Conservation (phyloP, 2,797 vertebrate genomes). For the Thaleichthys pacificus region DNA sequence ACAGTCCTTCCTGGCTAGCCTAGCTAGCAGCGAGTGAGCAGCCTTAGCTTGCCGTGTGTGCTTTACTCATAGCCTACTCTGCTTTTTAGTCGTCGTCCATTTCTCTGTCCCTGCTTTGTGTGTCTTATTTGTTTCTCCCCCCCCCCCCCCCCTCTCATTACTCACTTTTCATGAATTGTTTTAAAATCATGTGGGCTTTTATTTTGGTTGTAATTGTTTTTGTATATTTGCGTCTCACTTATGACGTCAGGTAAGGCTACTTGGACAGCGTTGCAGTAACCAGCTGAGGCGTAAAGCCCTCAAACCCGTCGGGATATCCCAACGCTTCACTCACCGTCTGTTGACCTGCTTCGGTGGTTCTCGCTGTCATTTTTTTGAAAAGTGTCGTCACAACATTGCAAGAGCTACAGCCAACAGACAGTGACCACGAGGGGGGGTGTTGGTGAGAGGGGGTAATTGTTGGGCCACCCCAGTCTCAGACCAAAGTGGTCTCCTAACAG, state of each 20-base stretch:
- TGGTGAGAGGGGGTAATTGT: neutral
- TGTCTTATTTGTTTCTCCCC: conserved; percentile 34
- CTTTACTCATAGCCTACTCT: neutral
- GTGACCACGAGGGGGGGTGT: no score
- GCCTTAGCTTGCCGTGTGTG: neutral
- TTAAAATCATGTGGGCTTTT: no score
- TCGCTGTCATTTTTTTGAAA: neutral
- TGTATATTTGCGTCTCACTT: neutral
- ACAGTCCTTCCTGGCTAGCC: neutral
- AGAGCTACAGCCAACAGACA: neutral
- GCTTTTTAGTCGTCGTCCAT: neutral
- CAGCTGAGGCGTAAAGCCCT: neutral
- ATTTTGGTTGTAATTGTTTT: neutral
- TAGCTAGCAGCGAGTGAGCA: neutral
- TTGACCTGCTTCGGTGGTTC: neutral
- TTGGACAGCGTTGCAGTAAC: neutral
- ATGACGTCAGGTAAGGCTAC: neutral
- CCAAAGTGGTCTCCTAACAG: neutral
- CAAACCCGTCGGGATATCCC: neutral
- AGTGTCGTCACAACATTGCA: neutral
- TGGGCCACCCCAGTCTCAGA: neutral
- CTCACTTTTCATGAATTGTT: neutral
- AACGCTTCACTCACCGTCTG: neutral
- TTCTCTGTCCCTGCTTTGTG: neutral
- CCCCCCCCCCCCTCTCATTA: neutral